phyloP scores from a whole-genome alignment of 2,888 invertebrate species.

The Lasioglossum lativentre region DNA sequence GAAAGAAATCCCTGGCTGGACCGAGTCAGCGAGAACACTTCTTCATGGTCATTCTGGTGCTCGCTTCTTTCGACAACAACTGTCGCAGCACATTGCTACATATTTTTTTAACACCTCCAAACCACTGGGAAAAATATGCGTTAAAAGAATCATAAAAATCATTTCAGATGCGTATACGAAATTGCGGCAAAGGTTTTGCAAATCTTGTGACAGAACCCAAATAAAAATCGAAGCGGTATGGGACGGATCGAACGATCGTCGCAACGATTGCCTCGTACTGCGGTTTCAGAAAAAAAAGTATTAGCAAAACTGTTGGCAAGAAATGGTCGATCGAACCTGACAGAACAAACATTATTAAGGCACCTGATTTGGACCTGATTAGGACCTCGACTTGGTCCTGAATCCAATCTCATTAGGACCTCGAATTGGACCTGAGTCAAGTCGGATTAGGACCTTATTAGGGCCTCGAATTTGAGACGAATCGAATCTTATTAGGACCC shows the following conservation, averaged over 20 bases:
- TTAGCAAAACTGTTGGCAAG: background rate
- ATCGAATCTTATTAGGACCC: too few species aligned
- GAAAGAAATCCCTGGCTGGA: constrained; percentile 44
- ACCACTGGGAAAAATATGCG: background rate
- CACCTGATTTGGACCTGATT: background rate
- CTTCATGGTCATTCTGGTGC: constrained; percentile 39
- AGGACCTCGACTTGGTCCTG: background rate
- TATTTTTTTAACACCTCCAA: background rate
- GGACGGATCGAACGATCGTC: constrained; percentile 32
- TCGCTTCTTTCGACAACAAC: constrained; percentile 17
- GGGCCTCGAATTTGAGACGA: too few species aligned
- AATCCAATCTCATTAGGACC: too few species aligned
- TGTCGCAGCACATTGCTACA: background rate
- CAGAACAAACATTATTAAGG: background rate
- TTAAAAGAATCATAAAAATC: background rate
- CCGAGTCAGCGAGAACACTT: constrained; percentile 44
- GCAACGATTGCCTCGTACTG: constrained; percentile 51
- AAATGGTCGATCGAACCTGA: background rate
- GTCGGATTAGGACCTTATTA: too few species aligned
- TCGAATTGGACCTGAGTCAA: too few species aligned
- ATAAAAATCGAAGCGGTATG: constrained; percentile 43
- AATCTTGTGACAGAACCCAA: constrained; percentile 25
- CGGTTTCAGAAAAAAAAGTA: constrained; percentile 9
- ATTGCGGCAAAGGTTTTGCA: constrained; percentile 14
- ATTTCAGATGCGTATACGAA: background rate